These are phyloP conservation scores for Willisornis vidua DNA, from an alignment of 2,113 vertebrate species.

Conservation along the genomic window DNA sequence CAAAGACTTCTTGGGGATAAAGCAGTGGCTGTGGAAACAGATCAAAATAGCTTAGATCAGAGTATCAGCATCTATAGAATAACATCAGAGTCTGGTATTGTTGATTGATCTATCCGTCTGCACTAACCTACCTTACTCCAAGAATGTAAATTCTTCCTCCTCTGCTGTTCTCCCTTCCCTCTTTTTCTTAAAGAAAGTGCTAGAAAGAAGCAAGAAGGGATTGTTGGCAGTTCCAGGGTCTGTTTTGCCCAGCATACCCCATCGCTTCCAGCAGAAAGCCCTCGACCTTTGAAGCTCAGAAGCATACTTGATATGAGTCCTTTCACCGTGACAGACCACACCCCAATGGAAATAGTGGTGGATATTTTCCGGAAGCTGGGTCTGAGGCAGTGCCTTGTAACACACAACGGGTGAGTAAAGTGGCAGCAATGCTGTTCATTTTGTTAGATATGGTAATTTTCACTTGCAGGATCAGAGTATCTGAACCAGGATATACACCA, in stretches of 20 bases:
- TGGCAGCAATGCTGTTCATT: not conserved
- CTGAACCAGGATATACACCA: not conserved
- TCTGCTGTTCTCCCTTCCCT: not conserved
- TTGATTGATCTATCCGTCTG: not conserved
- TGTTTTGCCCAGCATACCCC: slow-evolving; percentile 98
- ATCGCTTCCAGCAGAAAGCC: slow-evolving; percentile 95
- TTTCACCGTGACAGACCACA: slow-evolving; percentile 98
- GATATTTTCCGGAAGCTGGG: slow-evolving; percentile 98
- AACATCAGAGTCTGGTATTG: not conserved
- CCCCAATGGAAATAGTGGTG: slow-evolving; percentile 99
- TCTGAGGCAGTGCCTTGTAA: slow-evolving; percentile 98
- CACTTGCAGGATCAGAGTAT: not conserved
- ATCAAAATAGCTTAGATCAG: not conserved
- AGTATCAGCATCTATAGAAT: not conserved
- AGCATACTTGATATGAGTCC: slow-evolving; percentile 99
- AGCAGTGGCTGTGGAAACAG: not conserved
- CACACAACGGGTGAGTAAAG: slow-evolving; percentile 94
- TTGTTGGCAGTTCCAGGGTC: slow-evolving; percentile 92
- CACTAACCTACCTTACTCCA: not conserved
- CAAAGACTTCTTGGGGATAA: not conserved
- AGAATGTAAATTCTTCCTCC: not conserved
- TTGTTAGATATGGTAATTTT: not conserved
- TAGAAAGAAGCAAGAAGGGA: slow-evolving; percentile 95
- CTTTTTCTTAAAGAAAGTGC: slow-evolving; percentile 86
- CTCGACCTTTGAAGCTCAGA: slow-evolving; percentile 93